Evolutionary conservation across 2,888 invertebrate genomes (phyloP).

Genomic region (Drosophila limbata): DNA sequence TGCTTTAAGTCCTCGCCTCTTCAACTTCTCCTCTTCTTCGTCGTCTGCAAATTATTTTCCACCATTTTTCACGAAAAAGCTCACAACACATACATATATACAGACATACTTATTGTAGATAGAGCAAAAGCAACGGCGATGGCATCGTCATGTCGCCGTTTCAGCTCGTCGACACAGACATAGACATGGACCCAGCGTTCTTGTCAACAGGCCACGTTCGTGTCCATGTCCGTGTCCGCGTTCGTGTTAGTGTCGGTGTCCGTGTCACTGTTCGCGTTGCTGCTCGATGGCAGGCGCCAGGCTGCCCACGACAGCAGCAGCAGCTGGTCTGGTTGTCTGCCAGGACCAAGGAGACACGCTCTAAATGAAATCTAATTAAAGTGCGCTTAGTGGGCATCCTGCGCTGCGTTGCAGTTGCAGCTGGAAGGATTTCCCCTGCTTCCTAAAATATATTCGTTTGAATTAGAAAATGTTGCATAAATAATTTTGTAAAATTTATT

Average conservation of each 20-base stretch:
- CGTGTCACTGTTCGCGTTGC: constrained; percentile 26
- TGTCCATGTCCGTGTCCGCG: constrained; percentile 23
- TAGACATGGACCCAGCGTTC: constrained; percentile 19
- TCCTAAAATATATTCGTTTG: constrained; percentile 1
- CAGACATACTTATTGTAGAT: constrained; percentile 6
- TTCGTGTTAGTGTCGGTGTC: constrained; percentile 21
- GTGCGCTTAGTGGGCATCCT: constrained; percentile 58
- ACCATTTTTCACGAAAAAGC: constrained; percentile 79
- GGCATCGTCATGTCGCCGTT: constrained; percentile 8
- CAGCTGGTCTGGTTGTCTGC: constrained; percentile 23
- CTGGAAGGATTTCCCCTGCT: constrained; percentile 18
- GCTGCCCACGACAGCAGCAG: constrained; percentile 33
- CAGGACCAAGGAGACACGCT: constrained; percentile 31
- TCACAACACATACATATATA: constrained; percentile 40
- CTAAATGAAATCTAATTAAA: constrained; percentile 77
- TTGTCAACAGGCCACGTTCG: constrained; percentile 59
- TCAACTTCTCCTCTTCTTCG: constrained; percentile 15
- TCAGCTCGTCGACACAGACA: constrained; percentile 21
- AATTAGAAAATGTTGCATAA: neutral
- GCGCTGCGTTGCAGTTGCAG: constrained; percentile 43
- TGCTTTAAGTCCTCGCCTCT: constrained; percentile 46
- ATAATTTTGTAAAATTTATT: neutral
- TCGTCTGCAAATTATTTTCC: constrained; percentile 74
- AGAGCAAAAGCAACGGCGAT: neutral
- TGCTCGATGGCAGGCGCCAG: constrained; percentile 4